phyloP scores from a whole-genome alignment of 2,113 vertebrate genomes.

The Cynopterus brachyotis region DNA sequence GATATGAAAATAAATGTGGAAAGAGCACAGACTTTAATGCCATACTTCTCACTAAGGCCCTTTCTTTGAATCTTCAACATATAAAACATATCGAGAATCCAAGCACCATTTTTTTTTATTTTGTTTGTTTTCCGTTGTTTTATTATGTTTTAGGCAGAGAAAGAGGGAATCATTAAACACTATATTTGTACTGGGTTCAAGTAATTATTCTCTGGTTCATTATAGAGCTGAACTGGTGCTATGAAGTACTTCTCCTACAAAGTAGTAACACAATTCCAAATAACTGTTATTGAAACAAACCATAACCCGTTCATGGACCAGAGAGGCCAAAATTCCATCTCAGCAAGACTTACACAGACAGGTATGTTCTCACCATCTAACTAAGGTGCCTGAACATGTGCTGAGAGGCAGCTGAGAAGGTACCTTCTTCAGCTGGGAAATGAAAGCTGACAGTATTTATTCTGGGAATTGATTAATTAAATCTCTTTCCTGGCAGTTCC shows the following conservation, averaged over 20 bases:
- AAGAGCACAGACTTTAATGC: rapidly evolving
- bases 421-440: conserved; percentile 66
- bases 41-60: not conserved
- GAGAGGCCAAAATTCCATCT: not conserved
- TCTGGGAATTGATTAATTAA: conserved; percentile 86
- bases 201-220: not conserved
- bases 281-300: not conserved
- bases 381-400: conserved; percentile 68
- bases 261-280: not conserved
- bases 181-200: not conserved
- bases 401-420: conserved; percentile 31
- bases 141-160: not conserved
- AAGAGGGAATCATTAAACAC: not conserved
- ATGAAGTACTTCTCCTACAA: not conserved
- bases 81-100: not conserved
- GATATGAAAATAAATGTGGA: not conserved
- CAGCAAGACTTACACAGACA: conserved; percentile 14
- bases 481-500: conserved; percentile 82
- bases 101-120: not conserved
- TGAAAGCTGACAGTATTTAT: conserved; percentile 79
- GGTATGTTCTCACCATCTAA: conserved; percentile 37
- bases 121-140: not conserved
- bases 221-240: not conserved
- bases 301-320: not conserved
- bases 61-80: not conserved